Base-by-base conservation (phyloP, 2,797 vertebrate genomes). In the Acrossocheilus wenchowensis region DNA sequence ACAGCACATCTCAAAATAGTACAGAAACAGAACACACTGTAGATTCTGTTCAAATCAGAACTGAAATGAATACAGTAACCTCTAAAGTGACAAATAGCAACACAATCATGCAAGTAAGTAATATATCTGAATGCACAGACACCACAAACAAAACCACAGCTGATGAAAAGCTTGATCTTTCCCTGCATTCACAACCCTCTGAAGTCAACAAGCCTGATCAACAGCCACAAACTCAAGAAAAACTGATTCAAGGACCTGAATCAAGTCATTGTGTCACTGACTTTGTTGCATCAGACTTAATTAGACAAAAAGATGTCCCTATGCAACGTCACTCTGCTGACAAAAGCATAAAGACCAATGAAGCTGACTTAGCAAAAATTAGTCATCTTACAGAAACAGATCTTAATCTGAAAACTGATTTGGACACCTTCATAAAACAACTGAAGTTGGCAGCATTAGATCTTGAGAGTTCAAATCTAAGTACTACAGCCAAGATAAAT, bases 241-340 rank as follows among this genome's bases (percentile, higher is more conserved):
- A 48, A n/a, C 21, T 39, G 6, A 41, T 30, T 52, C 36, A 78
- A 78, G 62, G 6, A 68, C 36, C 26, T 12, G 86, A 1, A 0
- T 85, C 88, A 86, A 87, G 66, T 52, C 88, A 87, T 3, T 43
- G 71, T 91, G 80, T 81, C 88, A 68, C 85, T 73, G 85, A 78
- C 88, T 83, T 57, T 0, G 0, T 90, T 85, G n/a, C 73, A 81
- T 64, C 90, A 86, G 79, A 39, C 0, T 0, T 88, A 92, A 78
- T 71, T 26, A 60, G 23, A 52, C 36, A 23, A 23, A 26, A 30
- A 62, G 69, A 74, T 6, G 11, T 12, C 19, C 43, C 26, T 52
- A 66, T 6, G 5, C 68, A 48, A 75, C 7, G 0, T 43, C n/a
- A 19, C 15, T 23, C 12, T 68, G 57, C 57, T 45, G 64, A 78